phyloP scores from a whole-genome alignment of 2,113 vertebrate genomes.

The Toxotes chatareus region DNA sequence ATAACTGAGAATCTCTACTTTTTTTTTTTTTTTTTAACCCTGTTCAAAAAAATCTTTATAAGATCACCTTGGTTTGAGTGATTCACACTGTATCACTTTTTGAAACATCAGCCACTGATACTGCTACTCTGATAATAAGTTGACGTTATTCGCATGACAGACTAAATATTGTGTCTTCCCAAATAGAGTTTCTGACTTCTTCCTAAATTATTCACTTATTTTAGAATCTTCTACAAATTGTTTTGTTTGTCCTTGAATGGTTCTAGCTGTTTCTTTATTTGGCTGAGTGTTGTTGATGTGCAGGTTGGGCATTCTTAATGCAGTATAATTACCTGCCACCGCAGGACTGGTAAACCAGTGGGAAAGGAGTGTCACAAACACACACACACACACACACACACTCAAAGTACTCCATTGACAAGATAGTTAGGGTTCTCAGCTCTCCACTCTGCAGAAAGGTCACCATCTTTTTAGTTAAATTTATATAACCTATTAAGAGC shows the following conservation, averaged over 20 bases:
- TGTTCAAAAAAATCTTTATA: background rate
- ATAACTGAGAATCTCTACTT: background rate
- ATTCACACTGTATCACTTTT: conserved; percentile 1
- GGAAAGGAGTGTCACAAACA: conserved; percentile 20
- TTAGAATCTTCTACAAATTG: background rate
- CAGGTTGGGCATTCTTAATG: conserved; percentile 38
- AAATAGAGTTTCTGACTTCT: conserved; percentile 7
- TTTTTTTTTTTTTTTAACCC: fast-evolving
- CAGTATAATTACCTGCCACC: conserved; percentile 28
- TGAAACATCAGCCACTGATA: conserved; percentile 18
- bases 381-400: background rate
- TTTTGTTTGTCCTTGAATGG: conserved; percentile 6
- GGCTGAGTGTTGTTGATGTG: background rate
- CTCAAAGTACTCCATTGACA: conserved; percentile 21
- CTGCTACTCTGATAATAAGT: conserved; percentile 9
- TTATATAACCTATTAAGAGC: conserved; percentile 50
- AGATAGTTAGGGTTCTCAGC: conserved; percentile 25
- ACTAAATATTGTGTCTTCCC: conserved; percentile 11
- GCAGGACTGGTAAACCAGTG: conserved; percentile 32
- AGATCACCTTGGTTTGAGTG: conserved; percentile 11
- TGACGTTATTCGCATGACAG: conserved; percentile 17
- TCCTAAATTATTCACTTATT: conserved; percentile 11
- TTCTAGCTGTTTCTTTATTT: conserved; percentile 33
- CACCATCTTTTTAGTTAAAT: conserved; percentile 55
- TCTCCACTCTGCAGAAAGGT: conserved; percentile 44